Evolutionary conservation across 2,888 invertebrate species (phyloP), one percentile per base, ranked within the genome.

Genomic region (Autographa pulchrina): DNA sequence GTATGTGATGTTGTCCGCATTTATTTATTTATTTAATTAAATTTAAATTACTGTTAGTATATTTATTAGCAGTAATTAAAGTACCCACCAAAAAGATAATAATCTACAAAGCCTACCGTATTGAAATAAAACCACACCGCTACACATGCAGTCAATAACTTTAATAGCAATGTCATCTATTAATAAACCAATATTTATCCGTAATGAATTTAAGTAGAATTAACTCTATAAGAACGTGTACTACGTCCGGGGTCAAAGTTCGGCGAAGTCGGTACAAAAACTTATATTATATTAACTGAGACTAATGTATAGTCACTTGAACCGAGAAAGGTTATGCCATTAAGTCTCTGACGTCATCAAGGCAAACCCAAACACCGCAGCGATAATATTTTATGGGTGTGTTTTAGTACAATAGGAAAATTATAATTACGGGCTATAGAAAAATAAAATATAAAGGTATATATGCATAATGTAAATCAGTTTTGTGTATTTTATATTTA

Each of bases 201-300:
- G 7, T 59, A 31, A 31, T 25, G 14, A 59, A 59, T 16, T 31
- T 31, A n/a, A 32, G 31, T 32, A 43, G 41, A 11, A 59, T 3
- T 66, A 59, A 65, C 32, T 31, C 65, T 43, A 31, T 8, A 18
- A 16, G 25, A 16, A 6, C 18, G 68, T 25, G 54, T 20, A 73
- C 68, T 20, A 35, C 11, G 54, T 80, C 79, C 78, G 81, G 79
- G 74, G 58, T 74, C 68, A 78, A 69, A 71, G 81, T 62, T 14
- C 62, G 61, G 6, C 31, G n/a, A 38, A 61, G 9, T 60, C 35
- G 11, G 9, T 14, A 52, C 58, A 67, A 72, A 69, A 70, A 63
- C 56, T 63, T 48, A 54, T 25, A 18, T 52, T 18, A 2, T 25
- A 56, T 41, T 41, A 66, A 32, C 13, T 38, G 38, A 70, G 18